phyloP scores from a whole-genome alignment of 30 jellyfish, hydroid and myxozoan species.

The Cassiopea andromeda region DNA sequence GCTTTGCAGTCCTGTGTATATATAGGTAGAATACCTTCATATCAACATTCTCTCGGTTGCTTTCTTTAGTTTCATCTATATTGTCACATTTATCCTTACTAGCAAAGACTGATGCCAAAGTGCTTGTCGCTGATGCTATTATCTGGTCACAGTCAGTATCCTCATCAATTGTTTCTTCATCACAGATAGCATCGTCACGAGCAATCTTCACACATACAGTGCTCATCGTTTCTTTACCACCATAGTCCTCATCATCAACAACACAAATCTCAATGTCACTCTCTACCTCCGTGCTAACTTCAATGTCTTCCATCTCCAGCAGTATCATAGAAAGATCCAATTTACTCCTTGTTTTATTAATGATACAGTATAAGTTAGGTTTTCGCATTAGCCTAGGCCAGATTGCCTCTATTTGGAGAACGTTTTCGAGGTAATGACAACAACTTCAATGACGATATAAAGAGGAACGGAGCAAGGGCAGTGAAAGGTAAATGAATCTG shows the following conservation, averaged over 20 bases:
- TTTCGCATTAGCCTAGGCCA: background rate
- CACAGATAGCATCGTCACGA: background rate
- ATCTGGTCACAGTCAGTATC: background rate
- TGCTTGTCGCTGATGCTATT: background rate
- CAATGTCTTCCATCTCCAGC: background rate
- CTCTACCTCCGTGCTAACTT: constrained; percentile 5
- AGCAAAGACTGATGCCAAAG: no score
- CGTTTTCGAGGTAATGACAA: background rate
- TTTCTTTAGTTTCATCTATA: no score
- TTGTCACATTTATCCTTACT: no score
- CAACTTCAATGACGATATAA: background rate
- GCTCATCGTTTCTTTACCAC: background rate
- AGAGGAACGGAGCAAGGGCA: background rate
- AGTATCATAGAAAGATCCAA: background rate
- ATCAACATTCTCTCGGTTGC: no score
- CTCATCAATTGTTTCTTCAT: background rate
- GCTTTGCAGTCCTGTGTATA: no score
- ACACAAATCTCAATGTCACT: constrained; percentile 45
- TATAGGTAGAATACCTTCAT: no score
- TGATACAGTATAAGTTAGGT: no score
- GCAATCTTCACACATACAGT: background rate
- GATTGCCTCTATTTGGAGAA: background rate
- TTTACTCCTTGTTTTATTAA: no score
- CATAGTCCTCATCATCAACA: constrained; percentile 10
- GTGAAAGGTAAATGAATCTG: background rate